A percentile compares a stretch with the other conserved stretches of the same genome.
Evolutionary conservation across 1,140 invertebrate genomes (phyloP).

Genomic region (Psilanteris sp.): DNA sequence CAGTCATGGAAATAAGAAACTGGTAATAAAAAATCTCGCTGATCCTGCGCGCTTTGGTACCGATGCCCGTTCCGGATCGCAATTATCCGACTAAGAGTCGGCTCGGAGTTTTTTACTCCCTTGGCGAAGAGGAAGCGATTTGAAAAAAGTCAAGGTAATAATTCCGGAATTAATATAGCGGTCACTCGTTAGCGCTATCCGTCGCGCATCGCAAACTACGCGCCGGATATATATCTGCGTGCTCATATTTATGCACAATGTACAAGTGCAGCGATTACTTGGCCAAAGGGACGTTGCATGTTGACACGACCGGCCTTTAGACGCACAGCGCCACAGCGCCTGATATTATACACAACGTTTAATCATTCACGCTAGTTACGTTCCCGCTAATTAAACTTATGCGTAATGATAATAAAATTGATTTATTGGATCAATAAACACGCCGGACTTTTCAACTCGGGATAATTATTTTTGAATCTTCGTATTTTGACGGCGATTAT

Average conservation of each 20-base stretch:
- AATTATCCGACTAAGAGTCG: constrained; percentile 27
- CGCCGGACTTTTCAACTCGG: constrained; percentile 37
- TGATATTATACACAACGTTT: constrained; percentile 53
- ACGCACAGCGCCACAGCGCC: constrained; percentile 18
- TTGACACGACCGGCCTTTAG: constrained; percentile 50
- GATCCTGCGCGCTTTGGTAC: constrained; percentile 9
- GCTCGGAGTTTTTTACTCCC: constrained; percentile 47
- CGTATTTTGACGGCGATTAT: constrained; percentile 52
- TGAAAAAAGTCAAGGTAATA: constrained; percentile 61
- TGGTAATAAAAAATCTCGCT: too few relatives aligned
- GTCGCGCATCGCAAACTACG: constrained; percentile 63
- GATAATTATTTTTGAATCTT: constrained; percentile 51
- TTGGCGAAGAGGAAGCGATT: constrained; percentile 51
- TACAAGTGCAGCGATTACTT: constrained; percentile 46
- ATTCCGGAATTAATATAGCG: constrained; percentile 69
- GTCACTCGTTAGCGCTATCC: constrained; percentile 62
- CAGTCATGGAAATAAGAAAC: too few relatives aligned
- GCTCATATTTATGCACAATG: constrained; percentile 59
- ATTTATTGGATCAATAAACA: constrained; percentile 61
- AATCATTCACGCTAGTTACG: constrained; percentile 58
- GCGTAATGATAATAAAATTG: constrained; percentile 61
- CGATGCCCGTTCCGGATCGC: constrained; percentile 31
- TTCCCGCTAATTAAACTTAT: constrained; percentile 59
- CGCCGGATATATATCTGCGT: constrained; percentile 55
- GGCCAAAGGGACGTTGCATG: constrained; percentile 51